A percentile compares a stretch with the other conserved stretches of the same genome.
Evolutionary conservation across 2,888 invertebrate genomes (phyloP).

Genomic region (Ormia ochracea): DNA sequence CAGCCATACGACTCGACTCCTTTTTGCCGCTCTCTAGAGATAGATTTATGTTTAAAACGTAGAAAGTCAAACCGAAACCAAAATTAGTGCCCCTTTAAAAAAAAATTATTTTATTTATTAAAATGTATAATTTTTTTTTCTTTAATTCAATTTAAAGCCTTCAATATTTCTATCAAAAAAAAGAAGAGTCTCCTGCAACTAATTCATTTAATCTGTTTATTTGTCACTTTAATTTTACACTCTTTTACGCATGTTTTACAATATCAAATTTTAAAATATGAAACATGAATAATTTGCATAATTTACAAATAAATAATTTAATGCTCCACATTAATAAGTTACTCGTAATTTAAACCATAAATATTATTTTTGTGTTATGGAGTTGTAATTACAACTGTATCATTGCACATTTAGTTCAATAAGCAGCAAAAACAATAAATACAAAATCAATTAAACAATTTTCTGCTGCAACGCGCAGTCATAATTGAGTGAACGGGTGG

Average conservation of each 20-base stretch:
- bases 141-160: too few species aligned
- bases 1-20: too few species aligned
- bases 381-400: conserved; percentile 37
- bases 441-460: conserved; percentile 45
- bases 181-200: too few species aligned
- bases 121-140: too few species aligned
- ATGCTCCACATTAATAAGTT: conserved; percentile 25
- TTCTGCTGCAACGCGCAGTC: conserved; percentile 30
- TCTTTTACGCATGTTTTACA: conserved; percentile 10
- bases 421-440: conserved; percentile 17
- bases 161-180: too few species aligned
- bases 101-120: too few species aligned
- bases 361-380: conserved; percentile 1
- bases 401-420: conserved; percentile 6
- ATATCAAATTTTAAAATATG: not conserved
- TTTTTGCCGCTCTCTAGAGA: too few species aligned
- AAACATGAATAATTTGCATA: not conserved
- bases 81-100: too few species aligned
- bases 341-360: conserved; percentile 38
- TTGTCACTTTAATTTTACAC: not conserved
- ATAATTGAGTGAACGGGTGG: conserved; percentile 28
- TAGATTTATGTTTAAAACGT: too few species aligned
- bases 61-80: too few species aligned
- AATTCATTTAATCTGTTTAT: too few species aligned
- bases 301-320: conserved; percentile 27